These are phyloP conservation scores for Zelleria hepariella DNA, from an alignment of 2,888 invertebrate genomes.

Conservation along the genomic window DNA sequence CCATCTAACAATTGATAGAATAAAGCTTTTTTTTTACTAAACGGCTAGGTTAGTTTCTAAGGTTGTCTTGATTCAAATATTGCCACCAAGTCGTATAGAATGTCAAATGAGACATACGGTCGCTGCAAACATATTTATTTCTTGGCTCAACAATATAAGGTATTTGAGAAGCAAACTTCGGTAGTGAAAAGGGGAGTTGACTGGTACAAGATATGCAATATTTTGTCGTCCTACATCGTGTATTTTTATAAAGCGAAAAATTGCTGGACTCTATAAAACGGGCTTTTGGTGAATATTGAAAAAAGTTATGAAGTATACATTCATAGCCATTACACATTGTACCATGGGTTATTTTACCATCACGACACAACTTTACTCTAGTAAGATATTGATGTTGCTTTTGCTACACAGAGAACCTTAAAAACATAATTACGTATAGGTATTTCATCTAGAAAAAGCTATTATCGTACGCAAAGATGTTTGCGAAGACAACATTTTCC, in stretches of 20 bases:
- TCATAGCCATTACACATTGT: too few species aligned
- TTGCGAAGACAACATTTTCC: constrained; percentile 9
- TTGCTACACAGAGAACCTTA: too few species aligned
- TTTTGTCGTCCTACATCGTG: constrained; percentile 1
- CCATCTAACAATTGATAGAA: neutral
- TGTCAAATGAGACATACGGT: neutral
- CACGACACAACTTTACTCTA: too few species aligned
- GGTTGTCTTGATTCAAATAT: neutral
- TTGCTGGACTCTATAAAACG: too few species aligned
- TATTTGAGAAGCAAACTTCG: neutral
- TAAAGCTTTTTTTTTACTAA: neutral
- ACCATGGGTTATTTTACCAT: too few species aligned
- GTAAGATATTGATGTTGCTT: too few species aligned
- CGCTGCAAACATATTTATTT: neutral
- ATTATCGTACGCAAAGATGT: neutral
- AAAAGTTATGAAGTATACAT: too few species aligned
- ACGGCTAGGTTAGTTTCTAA: neutral
- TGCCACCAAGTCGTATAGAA: neutral
- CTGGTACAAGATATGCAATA: neutral
- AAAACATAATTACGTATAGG: too few species aligned
- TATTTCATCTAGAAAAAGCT: neutral
- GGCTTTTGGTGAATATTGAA: too few species aligned
- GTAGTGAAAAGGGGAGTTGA: neutral
- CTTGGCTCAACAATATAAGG: constrained; percentile 2
- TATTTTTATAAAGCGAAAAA: constrained; percentile 6